Evolutionary conservation across 2,888 invertebrate genomes (phyloP).

Genomic region (Rhingia campestris): DNA sequence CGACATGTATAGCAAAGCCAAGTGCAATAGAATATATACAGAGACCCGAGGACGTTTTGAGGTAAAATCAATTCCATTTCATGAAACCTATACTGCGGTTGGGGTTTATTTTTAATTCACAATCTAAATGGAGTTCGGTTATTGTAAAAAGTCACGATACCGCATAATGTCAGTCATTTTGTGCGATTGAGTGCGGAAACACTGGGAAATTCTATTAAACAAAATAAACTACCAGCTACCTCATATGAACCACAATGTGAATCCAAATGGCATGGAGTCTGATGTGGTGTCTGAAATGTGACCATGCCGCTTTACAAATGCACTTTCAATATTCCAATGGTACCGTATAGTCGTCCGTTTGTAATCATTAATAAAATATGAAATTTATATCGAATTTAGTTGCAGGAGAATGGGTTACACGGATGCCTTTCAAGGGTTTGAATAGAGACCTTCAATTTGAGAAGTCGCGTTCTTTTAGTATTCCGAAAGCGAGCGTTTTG

Average conservation of each 20-base stretch:
- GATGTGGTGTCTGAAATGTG: conserved; percentile 6
- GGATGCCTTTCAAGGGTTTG: too few species aligned
- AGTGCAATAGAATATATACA: background rate
- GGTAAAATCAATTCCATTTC: conserved; percentile 68
- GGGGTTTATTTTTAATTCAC: conserved; percentile 69
- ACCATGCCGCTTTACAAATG: conserved; percentile 1
- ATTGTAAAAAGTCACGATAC: conserved; percentile 71
- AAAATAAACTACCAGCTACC: background rate
- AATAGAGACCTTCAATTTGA: too few species aligned
- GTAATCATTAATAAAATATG: too few species aligned
- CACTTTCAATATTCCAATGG: conserved; percentile 6
- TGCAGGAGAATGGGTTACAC: too few species aligned
- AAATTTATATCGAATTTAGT: too few species aligned
- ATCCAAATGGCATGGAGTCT: conserved; percentile 17
- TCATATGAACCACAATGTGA: background rate
- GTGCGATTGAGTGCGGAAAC: conserved; percentile 45
- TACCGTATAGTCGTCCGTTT: background rate
- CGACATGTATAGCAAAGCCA: conserved; percentile 13
- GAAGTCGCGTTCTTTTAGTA: too few species aligned
- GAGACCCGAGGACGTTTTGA: conserved; percentile 17
- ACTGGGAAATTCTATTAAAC: conserved; percentile 43
- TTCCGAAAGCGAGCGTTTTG: too few species aligned
- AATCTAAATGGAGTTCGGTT: conserved; percentile 71
- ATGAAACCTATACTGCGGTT: conserved; percentile 57
- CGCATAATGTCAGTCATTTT: conserved; percentile 70